phyloP scores from a whole-genome alignment of 2,113 vertebrate species.

The Gopherus evgoodei region DNA sequence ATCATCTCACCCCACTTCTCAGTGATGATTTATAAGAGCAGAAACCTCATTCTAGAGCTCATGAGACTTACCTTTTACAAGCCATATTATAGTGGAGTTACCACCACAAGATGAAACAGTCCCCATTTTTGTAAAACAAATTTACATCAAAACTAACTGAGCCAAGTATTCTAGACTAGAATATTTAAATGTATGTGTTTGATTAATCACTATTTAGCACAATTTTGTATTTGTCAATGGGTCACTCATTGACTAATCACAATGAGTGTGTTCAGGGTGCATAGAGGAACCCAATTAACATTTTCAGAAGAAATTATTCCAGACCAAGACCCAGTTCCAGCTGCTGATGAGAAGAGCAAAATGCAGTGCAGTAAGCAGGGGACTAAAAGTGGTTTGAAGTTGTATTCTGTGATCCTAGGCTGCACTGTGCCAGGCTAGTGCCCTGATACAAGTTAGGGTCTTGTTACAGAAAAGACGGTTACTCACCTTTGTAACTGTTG shows the following conservation, averaged over 20 bases:
- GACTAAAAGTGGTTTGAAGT: not conserved
- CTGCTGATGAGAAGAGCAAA: not conserved
- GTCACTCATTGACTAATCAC: accelerated
- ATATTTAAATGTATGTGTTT: not conserved
- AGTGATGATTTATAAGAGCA: not conserved
- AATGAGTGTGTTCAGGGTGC: not conserved
- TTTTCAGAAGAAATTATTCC: not conserved
- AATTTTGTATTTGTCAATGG: not conserved
- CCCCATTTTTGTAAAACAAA: not conserved
- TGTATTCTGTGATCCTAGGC: accelerated
- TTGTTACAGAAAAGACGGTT: too few relatives aligned
- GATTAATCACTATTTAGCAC: not conserved
- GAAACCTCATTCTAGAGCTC: not conserved
- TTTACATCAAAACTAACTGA: not conserved
- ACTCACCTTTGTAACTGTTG: too few relatives aligned
- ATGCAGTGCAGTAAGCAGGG: not conserved
- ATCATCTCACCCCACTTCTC: not conserved
- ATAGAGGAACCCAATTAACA: accelerated
- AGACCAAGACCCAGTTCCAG: not conserved
- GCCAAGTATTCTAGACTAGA: not conserved
- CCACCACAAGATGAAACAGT: not conserved
- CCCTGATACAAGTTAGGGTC: accelerated
- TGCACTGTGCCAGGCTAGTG: not conserved
- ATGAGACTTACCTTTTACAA: not conserved
- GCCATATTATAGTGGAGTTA: not conserved